Evolutionary conservation across 1,140 invertebrate species (phyloP).

Genomic region (Hyles euphorbiae): DNA sequence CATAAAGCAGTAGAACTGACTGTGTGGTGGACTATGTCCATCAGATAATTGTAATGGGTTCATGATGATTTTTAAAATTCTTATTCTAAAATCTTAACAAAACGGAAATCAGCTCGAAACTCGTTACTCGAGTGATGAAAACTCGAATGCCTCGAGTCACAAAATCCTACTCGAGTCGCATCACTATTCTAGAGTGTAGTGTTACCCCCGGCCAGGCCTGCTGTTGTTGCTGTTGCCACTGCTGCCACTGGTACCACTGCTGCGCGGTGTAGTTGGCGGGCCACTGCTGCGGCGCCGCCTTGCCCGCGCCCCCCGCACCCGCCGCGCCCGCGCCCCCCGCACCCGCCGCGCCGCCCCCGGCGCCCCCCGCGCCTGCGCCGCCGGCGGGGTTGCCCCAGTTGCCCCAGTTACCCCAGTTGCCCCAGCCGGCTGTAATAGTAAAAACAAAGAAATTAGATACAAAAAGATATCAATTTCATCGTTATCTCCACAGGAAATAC

Average conservation of each 20-base stretch:
- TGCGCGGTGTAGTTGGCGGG: constrained; percentile 51
- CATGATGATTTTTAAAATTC: too few relatives aligned
- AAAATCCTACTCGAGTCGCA: too few relatives aligned
- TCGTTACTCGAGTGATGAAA: too few relatives aligned
- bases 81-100: too few relatives aligned
- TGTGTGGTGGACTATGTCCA: too few relatives aligned
- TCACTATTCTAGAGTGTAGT: neutral
- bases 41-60: too few relatives aligned
- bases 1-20: too few relatives aligned
- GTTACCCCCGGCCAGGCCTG: constrained; percentile 54
- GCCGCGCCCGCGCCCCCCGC: constrained; percentile 8
- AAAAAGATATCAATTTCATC: too few relatives aligned
- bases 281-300: constrained; percentile 34
- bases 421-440: constrained; percentile 32
- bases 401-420: constrained; percentile 51
- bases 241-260: constrained; percentile 69
- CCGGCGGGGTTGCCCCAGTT: constrained; percentile 33
- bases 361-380: constrained; percentile 9
- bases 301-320: constrained; percentile 10
- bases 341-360: constrained; percentile 9
- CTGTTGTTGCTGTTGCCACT: constrained; percentile 57
- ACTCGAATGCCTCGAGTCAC: too few relatives aligned
- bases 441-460: neutral
- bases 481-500: too few relatives aligned
- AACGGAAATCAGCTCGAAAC: too few relatives aligned